Conservation (phyloP, 2,888 invertebrate species). For the Epinotia nisella region DNA sequence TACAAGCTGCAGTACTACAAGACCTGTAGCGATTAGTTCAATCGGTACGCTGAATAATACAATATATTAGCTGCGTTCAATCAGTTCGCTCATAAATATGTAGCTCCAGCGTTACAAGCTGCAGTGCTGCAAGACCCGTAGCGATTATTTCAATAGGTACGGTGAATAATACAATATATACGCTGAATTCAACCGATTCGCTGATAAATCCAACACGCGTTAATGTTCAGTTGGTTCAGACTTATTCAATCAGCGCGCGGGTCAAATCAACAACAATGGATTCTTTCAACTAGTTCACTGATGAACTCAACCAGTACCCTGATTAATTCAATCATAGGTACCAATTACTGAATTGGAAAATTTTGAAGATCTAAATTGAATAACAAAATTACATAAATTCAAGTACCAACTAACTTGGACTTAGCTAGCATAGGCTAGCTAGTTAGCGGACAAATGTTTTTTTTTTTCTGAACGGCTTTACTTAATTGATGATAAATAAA, state of each 20-base stretch:
- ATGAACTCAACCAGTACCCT: not conserved
- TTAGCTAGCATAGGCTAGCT: too few species aligned
- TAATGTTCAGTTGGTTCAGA: too few species aligned
- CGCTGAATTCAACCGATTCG: not conserved
- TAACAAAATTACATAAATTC: not conserved
- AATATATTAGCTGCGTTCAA: not conserved
- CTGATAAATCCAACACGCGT: not conserved
- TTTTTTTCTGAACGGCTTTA: too few species aligned
- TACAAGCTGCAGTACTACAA: conserved; percentile 86
- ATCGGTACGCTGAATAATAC: not conserved
- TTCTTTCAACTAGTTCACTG: not conserved
- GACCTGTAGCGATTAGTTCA: not conserved
- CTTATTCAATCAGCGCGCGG: not conserved
- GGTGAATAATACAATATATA: not conserved
- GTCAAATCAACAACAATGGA: not conserved
- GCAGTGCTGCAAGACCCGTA: conserved; percentile 94
- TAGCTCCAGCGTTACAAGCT: not conserved
- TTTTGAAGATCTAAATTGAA: not conserved
- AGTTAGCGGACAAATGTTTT: too few species aligned
- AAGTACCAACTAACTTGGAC: too few species aligned
- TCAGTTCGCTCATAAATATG: not conserved
- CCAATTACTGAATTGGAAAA: not conserved
- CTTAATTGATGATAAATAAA: too few species aligned
- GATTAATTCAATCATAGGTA: not conserved
- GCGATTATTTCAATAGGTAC: conserved; percentile 24